Percentiles rank a stretch among this genome's conserved stretches.
phyloP scores from a whole-genome alignment of 1,140 invertebrate genomes.

The Drosophila parabipectinata region DNA sequence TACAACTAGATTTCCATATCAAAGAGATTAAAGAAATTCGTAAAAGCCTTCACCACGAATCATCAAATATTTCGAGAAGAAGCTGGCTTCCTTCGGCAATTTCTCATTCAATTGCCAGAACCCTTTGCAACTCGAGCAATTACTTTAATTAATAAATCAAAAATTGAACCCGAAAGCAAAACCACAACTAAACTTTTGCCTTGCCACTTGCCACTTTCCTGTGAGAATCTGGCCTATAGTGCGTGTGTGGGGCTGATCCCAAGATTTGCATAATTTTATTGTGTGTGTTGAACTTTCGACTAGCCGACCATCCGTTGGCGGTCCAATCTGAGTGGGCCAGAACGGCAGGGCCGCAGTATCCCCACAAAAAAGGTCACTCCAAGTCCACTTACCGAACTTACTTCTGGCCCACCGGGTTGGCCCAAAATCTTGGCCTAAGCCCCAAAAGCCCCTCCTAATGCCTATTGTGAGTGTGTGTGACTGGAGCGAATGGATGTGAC shows the following conservation, averaged over 20 bases:
- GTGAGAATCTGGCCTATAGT: slow-evolving; percentile 7
- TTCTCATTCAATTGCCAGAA: slow-evolving; percentile 2
- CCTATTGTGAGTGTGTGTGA: slow-evolving; percentile 11
- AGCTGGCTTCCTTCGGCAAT: neutral
- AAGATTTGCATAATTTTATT: slow-evolving; percentile 80
- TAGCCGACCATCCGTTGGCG: slow-evolving; percentile 30
- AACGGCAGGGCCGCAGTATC: slow-evolving; percentile 22
- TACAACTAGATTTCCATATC: neutral
- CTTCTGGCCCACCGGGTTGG: slow-evolving; percentile 47
- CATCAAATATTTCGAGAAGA: slow-evolving; percentile 1
- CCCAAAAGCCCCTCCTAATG: slow-evolving; percentile 56
- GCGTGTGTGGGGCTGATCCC: slow-evolving; percentile 43
- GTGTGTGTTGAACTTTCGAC: slow-evolving; percentile 71
- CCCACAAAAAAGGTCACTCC: slow-evolving; percentile 77
- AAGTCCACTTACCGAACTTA: slow-evolving; percentile 78
- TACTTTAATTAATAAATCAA: slow-evolving; percentile 59
- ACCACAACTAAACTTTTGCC: slow-evolving; percentile 40
- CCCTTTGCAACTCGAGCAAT: slow-evolving; percentile 11
- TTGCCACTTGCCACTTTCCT: slow-evolving; percentile 6
- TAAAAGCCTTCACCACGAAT: neutral
- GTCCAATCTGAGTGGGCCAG: slow-evolving; percentile 17
- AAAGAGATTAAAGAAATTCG: slow-evolving; percentile 1
- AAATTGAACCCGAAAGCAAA: slow-evolving; percentile 33
- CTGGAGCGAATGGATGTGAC: slow-evolving; percentile 60
- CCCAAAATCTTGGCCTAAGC: slow-evolving; percentile 73